These are phyloP conservation scores for Cyanoramphus novaezelandiae DNA, from an alignment of 2,113 vertebrate species.

Conservation along the genomic window DNA sequence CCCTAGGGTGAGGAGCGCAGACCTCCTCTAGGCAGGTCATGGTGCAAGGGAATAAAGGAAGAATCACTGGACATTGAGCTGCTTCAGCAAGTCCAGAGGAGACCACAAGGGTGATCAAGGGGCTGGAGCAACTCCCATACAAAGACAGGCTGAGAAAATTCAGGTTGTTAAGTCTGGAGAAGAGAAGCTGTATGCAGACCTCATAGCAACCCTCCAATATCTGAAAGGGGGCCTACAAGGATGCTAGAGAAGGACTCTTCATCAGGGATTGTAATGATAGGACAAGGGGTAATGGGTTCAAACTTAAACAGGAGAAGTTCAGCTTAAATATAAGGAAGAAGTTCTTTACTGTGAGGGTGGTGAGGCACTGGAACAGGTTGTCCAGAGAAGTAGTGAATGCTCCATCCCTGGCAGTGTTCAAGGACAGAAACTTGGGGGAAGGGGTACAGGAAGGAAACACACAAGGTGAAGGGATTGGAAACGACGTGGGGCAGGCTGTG, in stretches of 20 bases:
- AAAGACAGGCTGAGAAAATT: neutral
- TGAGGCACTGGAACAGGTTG: neutral
- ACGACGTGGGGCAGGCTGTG: fast-evolving
- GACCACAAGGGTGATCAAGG: neutral
- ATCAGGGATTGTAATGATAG: neutral
- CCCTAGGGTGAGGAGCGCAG: neutral
- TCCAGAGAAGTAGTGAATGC: neutral
- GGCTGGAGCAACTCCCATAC: neutral
- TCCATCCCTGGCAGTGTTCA: neutral
- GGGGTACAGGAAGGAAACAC: neutral
- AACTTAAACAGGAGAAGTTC: neutral
- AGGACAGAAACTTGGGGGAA: neutral
- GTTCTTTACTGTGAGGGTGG: neutral
- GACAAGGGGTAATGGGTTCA: neutral
- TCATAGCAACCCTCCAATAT: neutral
- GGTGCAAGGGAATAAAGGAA: neutral
- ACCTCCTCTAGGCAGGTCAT: neutral
- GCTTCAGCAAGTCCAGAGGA: neutral
- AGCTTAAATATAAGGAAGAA: neutral
- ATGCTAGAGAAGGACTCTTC: neutral
- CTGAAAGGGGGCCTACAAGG: neutral
- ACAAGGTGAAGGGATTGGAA: neutral
- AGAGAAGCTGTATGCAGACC: neutral
- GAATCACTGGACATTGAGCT: neutral
- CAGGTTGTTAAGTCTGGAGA: neutral